phyloP scores from a whole-genome alignment of 2,888 invertebrate genomes.

The Amaurobius ferox region DNA sequence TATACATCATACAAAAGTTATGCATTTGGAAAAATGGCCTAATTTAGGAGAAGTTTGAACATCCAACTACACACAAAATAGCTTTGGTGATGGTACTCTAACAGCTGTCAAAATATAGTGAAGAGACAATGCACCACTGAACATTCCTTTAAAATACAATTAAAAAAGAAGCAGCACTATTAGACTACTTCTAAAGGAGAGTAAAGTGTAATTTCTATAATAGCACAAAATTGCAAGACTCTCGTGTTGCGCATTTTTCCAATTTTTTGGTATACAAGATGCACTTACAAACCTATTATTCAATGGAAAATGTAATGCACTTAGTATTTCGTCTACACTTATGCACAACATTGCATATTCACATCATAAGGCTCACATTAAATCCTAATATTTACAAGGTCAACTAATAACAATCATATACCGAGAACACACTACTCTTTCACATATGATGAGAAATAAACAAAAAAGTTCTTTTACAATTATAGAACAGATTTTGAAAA shows the following conservation, averaged over 20 bases:
- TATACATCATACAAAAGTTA: no score
- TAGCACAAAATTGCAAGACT: conserved; percentile 65
- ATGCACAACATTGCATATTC: conserved; percentile 17
- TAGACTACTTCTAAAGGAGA: conserved; percentile 58
- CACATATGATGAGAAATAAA: no score
- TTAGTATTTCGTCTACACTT: conserved; percentile 10
- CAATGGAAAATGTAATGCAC: conserved; percentile 23
- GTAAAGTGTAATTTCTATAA: conserved; percentile 62
- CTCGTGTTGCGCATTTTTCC: conserved; percentile 60
- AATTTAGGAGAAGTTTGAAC: no score
- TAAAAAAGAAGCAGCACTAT: conserved; percentile 64
- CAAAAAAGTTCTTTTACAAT: no score
- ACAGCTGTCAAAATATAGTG: conserved; percentile 38
- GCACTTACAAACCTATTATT: conserved; percentile 18
- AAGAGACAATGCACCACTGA: conserved; percentile 58
- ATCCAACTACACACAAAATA: neutral
- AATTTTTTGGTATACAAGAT: conserved; percentile 67
- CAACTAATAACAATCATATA: neutral
- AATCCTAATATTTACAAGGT: neutral
- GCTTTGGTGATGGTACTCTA: conserved; percentile 55
- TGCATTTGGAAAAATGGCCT: no score
- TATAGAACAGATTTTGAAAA: no score
- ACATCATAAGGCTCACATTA: conserved; percentile 5
- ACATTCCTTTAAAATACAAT: conserved; percentile 40
- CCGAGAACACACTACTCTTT: neutral